Percentiles rank a stretch among this genome's conserved stretches.
phyloP scores from a whole-genome alignment of 2,113 vertebrate species.

The Oreocharis arfaki region DNA sequence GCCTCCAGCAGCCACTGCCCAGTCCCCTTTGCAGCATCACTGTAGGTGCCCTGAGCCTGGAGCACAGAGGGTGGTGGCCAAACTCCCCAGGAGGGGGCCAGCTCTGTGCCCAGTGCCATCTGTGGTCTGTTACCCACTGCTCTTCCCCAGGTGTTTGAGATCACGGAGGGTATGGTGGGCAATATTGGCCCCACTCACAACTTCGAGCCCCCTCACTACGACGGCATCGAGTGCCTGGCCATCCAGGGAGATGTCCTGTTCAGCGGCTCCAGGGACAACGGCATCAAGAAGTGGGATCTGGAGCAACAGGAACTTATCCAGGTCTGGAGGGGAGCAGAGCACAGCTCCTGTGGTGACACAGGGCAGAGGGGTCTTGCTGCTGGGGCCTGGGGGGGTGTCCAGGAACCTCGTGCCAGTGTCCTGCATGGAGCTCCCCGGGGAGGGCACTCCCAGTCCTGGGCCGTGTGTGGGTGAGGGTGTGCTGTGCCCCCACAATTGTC shows the following conservation, averaged over 20 bases:
- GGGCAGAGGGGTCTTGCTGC: not conserved
- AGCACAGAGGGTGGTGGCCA: not conserved
- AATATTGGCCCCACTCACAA: slow-evolving; percentile 92
- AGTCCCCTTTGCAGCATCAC: not conserved
- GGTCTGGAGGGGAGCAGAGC: slow-evolving; percentile 62
- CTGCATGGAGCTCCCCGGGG: not conserved
- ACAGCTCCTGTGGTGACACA: not conserved
- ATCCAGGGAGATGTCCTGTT: slow-evolving; percentile 89
- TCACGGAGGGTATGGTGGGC: slow-evolving; percentile 81
- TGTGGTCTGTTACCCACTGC: not conserved
- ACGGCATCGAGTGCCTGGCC: slow-evolving; percentile 92
- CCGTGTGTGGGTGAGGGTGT: not conserved
- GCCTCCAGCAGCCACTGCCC: not conserved
- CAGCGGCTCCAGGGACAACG: slow-evolving; percentile 94
- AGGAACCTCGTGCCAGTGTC: not conserved
- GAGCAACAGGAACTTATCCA: slow-evolving; percentile 92
- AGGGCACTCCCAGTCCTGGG: not conserved
- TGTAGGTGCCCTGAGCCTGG: not conserved
- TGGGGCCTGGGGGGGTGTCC: not conserved
- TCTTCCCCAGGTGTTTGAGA: slow-evolving; percentile 84
- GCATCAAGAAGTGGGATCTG: slow-evolving; percentile 97
- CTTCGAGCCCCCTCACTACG: slow-evolving; percentile 96
- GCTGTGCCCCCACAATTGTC: not conserved
- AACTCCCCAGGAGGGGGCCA: not conserved
- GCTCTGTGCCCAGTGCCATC: not conserved